These are phyloP conservation scores for Iphiclides podalirius DNA, from an alignment of 2,888 invertebrate genomes.

Conservation along the genomic window DNA sequence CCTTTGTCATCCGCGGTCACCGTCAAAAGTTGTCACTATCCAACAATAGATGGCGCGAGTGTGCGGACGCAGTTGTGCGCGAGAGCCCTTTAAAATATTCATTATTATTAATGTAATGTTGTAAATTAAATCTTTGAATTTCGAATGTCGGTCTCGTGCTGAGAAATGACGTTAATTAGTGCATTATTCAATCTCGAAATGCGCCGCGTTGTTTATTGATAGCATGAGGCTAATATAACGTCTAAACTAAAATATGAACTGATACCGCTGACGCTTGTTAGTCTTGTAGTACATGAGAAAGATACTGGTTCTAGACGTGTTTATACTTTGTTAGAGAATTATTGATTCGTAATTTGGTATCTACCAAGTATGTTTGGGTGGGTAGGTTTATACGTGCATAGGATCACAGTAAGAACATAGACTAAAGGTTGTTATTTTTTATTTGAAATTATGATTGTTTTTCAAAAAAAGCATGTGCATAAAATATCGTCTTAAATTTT, in stretches of 20 bases:
- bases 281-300: background rate
- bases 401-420: no score
- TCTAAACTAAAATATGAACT: conserved; percentile 3
- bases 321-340: conserved; percentile 2
- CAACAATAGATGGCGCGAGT: conserved; percentile 63
- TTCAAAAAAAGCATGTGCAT: no score
- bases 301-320: conserved; percentile 5
- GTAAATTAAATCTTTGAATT: conserved; percentile 39
- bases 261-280: conserved; percentile 10
- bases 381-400: no score
- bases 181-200: conserved; percentile 31
- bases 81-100: conserved; percentile 42
- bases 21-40: conserved; percentile 34
- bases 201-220: conserved; percentile 3
- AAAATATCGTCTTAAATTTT: no score
- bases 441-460: no score
- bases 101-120: conserved; percentile 50
- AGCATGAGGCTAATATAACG: background rate
- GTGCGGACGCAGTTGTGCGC: conserved; percentile 37
- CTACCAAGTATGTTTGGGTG: background rate
- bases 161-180: conserved; percentile 43
- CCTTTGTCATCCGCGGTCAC: conserved; percentile 37
- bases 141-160: conserved; percentile 51
- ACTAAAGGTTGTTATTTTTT: no score
- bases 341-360: background rate